phyloP scores from a whole-genome alignment of 2,113 vertebrate species.

The Puma concolor region DNA sequence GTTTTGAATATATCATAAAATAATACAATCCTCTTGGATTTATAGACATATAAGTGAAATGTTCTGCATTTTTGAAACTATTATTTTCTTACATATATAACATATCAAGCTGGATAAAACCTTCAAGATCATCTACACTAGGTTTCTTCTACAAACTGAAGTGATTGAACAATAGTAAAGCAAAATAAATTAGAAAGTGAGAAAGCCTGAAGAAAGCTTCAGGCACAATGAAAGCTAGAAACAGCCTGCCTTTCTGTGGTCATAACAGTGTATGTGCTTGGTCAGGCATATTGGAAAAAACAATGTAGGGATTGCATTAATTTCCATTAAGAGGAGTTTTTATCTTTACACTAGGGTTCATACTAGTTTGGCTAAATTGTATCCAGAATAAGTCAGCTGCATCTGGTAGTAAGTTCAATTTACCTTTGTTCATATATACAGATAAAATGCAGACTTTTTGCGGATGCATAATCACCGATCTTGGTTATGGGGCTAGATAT shows the following conservation, averaged over 20 bases:
- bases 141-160: background rate
- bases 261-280: background rate
- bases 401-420: background rate
- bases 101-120: background rate
- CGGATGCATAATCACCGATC: background rate
- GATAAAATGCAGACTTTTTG: background rate
- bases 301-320: background rate
- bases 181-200: background rate
- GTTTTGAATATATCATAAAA: background rate
- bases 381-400: background rate
- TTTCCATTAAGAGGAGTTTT: background rate
- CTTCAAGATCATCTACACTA: background rate
- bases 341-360: background rate
- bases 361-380: background rate
- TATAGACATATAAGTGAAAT: background rate
- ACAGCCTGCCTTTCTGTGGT: background rate
- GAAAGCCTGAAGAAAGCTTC: no score
- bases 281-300: background rate
- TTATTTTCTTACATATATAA: background rate
- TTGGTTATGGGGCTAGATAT: background rate
- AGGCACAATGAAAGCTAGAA: background rate
- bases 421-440: background rate
- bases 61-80: background rate
- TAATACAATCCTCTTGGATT: background rate
- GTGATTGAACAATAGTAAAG: background rate